Evolutionary conservation across 2,888 invertebrate genomes (phyloP), one percentile per base, ranked within the genome.

Genomic region (Acanthosepion esculentum): DNA sequence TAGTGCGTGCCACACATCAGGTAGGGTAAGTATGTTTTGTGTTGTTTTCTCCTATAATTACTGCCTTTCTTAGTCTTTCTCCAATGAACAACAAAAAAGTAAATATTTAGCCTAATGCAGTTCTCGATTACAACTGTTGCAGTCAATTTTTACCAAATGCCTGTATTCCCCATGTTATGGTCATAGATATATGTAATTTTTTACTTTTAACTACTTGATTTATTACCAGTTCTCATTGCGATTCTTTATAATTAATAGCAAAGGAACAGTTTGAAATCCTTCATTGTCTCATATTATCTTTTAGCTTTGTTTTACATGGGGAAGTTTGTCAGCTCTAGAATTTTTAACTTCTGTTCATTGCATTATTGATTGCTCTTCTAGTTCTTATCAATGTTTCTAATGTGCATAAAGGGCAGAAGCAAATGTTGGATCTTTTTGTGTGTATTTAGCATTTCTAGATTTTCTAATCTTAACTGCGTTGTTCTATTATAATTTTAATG

Each of bases 1-100:
- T 78, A 78, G n/a, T 78, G 78, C 78, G 78, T 78, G n/a, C 78
- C 78, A 78, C 12, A n/a, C 78, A n/a, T 78, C 78, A n/a, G n/a
- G 78, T n/a, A 33, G 78, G 78, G 78, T 78, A 78, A 78, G 78
- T 78, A 78, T 78, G 78, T 78, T 78, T n/a, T 78, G 33, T n/a
- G n/a, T 78, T 78, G n/a, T 78, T 78, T 78, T n/a, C 33, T 78
- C n/a, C 78, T 78, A n/a, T n/a, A 78, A 78, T 78, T 78, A 15
- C 33, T n/a, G 78, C 78, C 78, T n/a, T 78, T 10, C 78, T 78
- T 78, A 78, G 18, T 15, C 59, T 20, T 59, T 59, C 78, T 78
- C 78, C 15, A 33, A n/a, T 78, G 78, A 12, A 78, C n/a, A 15
- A 33, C 78, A n/a, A 29, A 78, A 78, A n/a, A 78, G 5, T 15